A percentile compares a stretch with the other conserved stretches of the same genome.
Evolutionary conservation across 2,113 vertebrate species (phyloP).

Genomic region (Callipepla squamata): DNA sequence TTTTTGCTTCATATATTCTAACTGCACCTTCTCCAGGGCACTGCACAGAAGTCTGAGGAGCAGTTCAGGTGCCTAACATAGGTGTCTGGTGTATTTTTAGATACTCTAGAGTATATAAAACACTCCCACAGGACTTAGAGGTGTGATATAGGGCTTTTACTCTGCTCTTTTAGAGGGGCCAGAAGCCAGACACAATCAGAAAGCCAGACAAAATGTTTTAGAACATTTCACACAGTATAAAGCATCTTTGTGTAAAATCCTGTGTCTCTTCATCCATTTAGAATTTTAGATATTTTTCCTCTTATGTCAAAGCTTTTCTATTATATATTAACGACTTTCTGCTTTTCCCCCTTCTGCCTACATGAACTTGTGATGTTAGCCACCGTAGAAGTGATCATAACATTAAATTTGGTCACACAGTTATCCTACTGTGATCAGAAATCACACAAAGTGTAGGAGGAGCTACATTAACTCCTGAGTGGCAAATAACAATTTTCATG

Average conservation of each 20-base stretch:
- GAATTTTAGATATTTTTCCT: neutral
- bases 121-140: neutral
- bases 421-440: neutral
- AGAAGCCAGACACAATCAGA: neutral
- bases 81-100: neutral
- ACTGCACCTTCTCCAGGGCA: neutral
- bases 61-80: neutral
- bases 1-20: slow-evolving; percentile 55
- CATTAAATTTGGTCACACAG: neutral
- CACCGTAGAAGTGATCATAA: neutral
- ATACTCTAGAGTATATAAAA: neutral
- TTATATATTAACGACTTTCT: neutral
- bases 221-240: neutral
- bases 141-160: neutral
- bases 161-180: neutral
- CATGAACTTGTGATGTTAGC: rapidly evolving
- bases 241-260: neutral
- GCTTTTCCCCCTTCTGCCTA: neutral
- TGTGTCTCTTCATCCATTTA: neutral
- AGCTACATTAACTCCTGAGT: neutral
- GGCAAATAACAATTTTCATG: neutral
- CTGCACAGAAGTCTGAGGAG: neutral
- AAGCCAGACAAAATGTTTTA: neutral
- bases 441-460: neutral
- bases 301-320: neutral